Conservation (phyloP, 1,140 invertebrate genomes). For the Pseudomyrmex flavicornis region DNA sequence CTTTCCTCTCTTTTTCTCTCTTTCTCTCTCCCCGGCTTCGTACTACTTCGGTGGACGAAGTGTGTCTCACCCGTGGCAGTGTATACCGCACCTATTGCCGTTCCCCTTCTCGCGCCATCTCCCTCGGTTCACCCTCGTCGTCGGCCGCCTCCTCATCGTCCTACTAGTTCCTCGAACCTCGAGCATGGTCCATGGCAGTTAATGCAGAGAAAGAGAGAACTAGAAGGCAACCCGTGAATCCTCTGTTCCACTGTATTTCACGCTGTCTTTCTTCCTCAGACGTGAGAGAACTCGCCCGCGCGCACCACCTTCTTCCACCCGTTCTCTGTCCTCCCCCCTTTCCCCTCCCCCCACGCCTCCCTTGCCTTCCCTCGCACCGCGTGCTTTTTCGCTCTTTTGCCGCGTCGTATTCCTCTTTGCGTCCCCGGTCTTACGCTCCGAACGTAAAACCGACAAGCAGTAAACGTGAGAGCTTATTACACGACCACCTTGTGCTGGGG, state of each 20-base stretch:
- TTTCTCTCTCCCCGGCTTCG: constrained; percentile 31
- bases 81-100: constrained; percentile 47
- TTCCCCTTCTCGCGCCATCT: constrained; percentile 10
- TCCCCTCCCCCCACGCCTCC: neutral
- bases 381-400: constrained; percentile 17
- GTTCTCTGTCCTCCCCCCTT: neutral
- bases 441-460: constrained; percentile 50
- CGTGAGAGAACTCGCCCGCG: constrained; percentile 19
- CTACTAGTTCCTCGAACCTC: constrained; percentile 58
- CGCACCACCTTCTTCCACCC: neutral
- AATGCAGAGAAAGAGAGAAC: constrained; percentile 68
- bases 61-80: constrained; percentile 48
- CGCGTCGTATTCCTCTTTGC: constrained; percentile 2
- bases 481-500: constrained; percentile 40
- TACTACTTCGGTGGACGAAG: constrained; percentile 55
- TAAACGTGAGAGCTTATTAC: constrained; percentile 56
- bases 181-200: constrained; percentile 67
- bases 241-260: constrained; percentile 64
- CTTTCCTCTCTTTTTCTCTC: neutral
- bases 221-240: constrained; percentile 66
- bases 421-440: neutral
- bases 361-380: neutral
- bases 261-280: constrained; percentile 34
- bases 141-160: constrained; percentile 9
- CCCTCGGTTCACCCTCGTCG: constrained; percentile 1